Evolutionary conservation across 2,888 invertebrate genomes (phyloP).

Genomic region (Melieria crassipennis): DNA sequence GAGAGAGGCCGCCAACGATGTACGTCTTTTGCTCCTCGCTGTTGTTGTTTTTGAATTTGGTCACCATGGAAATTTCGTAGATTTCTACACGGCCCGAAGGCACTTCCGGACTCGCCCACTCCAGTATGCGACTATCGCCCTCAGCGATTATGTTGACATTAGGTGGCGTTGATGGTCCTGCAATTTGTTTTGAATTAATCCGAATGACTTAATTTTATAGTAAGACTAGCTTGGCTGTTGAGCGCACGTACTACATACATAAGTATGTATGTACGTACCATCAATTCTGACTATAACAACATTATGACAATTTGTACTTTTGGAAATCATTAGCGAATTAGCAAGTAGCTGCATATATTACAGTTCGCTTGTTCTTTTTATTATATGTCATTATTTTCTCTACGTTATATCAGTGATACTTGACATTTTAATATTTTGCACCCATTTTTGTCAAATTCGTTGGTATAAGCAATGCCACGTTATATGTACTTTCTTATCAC

Average conservation of each 20-base stretch:
- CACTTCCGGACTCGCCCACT: slow-evolving; percentile 68
- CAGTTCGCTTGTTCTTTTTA: no score
- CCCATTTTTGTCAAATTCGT: background rate
- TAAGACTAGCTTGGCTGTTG: no score
- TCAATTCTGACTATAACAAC: no score
- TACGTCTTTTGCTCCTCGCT: background rate
- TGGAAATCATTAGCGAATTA: no score
- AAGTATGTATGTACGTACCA: no score
- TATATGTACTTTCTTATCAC: background rate
- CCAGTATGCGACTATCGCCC: slow-evolving; percentile 37
- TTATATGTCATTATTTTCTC: no score
- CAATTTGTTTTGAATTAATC: no score
- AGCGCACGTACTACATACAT: no score
- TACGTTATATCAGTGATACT: no score
- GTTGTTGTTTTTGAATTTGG: slow-evolving; percentile 33
- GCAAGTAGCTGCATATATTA: no score
- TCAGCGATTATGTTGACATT: slow-evolving; percentile 41
- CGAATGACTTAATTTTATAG: no score
- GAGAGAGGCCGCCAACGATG: background rate
- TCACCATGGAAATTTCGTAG: slow-evolving; percentile 66
- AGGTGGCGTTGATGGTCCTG: slow-evolving; percentile 46
- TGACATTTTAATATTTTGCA: background rate
- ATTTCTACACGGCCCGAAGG: slow-evolving; percentile 69
- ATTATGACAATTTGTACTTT: no score
- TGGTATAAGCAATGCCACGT: background rate